Evolutionary conservation across 2,888 invertebrate species (phyloP), one percentile per base, ranked within the genome.

Genomic region (Lampropteryx suffumata): DNA sequence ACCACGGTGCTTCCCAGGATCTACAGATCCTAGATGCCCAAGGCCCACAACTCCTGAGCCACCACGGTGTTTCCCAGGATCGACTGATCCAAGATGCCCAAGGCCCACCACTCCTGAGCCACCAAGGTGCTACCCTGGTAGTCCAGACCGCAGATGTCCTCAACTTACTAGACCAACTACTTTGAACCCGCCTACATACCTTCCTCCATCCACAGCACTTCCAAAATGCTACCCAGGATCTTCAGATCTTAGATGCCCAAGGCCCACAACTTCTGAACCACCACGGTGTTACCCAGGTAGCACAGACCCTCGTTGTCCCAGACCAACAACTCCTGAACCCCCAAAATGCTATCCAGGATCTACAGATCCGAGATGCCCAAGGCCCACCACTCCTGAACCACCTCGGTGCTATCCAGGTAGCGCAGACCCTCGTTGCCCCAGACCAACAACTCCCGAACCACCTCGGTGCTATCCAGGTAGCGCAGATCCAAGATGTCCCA

Each of bases 301-400:
- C 5, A 56, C 45, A 1, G 69, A 71, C 7, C 57, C 60, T 4
- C 39, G 62, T 0, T 75, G 76, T 34, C 75, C 73, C 2, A 54
- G 41, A 27, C 66, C 76, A 53, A 61, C 72, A 43, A 56, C 66
- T 7, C 61, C 65, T 1, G 61, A 24, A 0, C 56, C 64, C 4
- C 71, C 60, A 0, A 52, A 50, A 0, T 76, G 76, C 33, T 74
- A 57, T 53, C 84, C 84, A 6, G 84, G 84, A 17, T 75, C 69
- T 6, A 62, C 51, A 1, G 79, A 79, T 44, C 65, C 77, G 6
- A 49, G 78, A 17, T 74, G 71, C 34, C 67, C 76, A 0, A 53
- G 56, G 26, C 71, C 76, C 0, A 71, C 76, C 0, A 72, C 71
- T 0, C 59, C 68, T 0, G 61, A 49, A 0, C 69, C 65, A 48